Percentiles rank a stretch among this genome's conserved stretches.
Evolutionary conservation across 2,113 vertebrate genomes (phyloP).

Genomic region (Dendropsophus ebraccatus): DNA sequence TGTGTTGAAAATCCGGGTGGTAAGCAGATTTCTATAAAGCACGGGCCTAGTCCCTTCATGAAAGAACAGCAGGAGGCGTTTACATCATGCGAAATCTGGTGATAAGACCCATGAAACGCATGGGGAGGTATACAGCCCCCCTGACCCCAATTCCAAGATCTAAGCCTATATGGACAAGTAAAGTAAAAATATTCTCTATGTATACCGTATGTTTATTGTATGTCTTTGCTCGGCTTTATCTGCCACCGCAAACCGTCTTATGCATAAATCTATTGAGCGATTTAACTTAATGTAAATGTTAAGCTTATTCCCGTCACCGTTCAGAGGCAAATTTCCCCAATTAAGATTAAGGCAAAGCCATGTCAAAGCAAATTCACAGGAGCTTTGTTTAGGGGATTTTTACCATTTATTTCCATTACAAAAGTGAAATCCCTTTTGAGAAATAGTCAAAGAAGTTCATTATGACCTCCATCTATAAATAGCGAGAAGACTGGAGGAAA

Average conservation of each 20-base stretch:
- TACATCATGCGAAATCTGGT: not conserved
- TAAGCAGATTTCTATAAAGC: not conserved
- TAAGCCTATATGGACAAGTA: not conserved
- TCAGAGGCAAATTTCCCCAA: constrained; percentile 7
- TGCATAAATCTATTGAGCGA: not conserved
- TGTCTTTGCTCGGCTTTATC: not conserved
- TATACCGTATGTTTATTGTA: not conserved
- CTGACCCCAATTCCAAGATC: not conserved
- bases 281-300: not conserved
- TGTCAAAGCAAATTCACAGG: constrained; percentile 11
- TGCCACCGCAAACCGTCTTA: not conserved
- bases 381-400: constrained; percentile 33
- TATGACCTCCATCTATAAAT: constrained; percentile 21
- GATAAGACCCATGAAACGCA: not conserved
- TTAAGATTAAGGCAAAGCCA: constrained; percentile 10
- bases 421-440: constrained; percentile 3
- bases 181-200: not conserved
- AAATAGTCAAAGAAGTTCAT: constrained; percentile 21
- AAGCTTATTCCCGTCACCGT: not conserved
- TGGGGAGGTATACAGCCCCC: not conserved
- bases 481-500: not conserved
- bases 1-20: not conserved
- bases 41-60: not conserved
- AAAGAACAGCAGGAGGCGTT: not conserved
- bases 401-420: not conserved